Conservation (phyloP, 2,113 vertebrate genomes). For the Kryptolebias marmoratus region DNA sequence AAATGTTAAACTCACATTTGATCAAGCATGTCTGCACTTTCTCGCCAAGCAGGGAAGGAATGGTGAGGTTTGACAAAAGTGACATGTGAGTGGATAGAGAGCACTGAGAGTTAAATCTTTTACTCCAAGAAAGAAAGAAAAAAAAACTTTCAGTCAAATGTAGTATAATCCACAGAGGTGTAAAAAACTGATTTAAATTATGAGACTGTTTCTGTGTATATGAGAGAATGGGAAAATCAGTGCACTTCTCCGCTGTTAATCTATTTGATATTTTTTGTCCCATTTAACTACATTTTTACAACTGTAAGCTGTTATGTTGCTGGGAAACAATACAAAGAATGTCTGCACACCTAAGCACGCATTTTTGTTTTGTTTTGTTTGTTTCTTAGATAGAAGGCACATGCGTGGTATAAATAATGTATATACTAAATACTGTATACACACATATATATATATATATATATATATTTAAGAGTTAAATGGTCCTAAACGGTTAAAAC, state of each 20-base stretch:
- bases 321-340: conserved; percentile 25
- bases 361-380: too few species aligned
- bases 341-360: neutral
- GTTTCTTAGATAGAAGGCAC: too few species aligned
- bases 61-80: conserved; percentile 73
- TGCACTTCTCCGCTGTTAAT: conserved; percentile 33
- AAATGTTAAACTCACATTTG: conserved; percentile 76
- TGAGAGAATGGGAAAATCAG: conserved; percentile 30
- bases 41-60: conserved; percentile 58
- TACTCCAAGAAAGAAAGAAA: conserved; percentile 42
- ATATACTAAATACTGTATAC: too few species aligned
- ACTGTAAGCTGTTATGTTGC: conserved; percentile 40
- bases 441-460: too few species aligned
- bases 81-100: conserved; percentile 67
- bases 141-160: conserved; percentile 63
- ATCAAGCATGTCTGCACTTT: conserved; percentile 69
- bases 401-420: too few species aligned
- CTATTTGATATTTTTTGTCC: conserved; percentile 37
- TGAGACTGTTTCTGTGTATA: conserved; percentile 43
- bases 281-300: conserved; percentile 21
- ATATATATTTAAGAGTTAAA: too few species aligned
- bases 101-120: conserved; percentile 71
- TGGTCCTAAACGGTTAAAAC: too few species aligned
- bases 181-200: conserved; percentile 61
- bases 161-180: conserved; percentile 60